A percentile compares a stretch with the other conserved stretches of the same genome.
Evolutionary conservation across 2,888 invertebrate species (phyloP).

Genomic region (Hyles lineata): DNA sequence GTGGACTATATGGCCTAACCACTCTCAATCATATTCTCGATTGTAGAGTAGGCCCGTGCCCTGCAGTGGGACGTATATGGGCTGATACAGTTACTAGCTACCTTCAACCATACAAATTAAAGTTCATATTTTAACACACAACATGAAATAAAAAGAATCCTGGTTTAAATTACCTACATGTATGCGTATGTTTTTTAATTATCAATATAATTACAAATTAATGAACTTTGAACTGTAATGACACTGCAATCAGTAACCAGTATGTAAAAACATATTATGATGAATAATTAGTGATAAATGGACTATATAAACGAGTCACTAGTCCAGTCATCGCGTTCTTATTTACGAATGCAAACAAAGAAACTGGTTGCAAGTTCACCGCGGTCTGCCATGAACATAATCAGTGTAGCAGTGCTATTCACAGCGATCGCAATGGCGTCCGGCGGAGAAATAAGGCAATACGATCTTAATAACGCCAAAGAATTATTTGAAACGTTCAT

Average conservation of each 20-base stretch:
- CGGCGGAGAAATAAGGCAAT: conserved; percentile 36
- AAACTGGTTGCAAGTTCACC: background rate
- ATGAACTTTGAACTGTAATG: conserved; percentile 6
- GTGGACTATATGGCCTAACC: too few species aligned
- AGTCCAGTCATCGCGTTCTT: conserved; percentile 1
- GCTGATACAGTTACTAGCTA: too few species aligned
- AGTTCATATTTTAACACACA: too few species aligned
- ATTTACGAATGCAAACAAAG: conserved; percentile 6
- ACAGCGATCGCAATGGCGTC: conserved; percentile 42
- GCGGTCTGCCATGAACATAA: conserved; percentile 14
- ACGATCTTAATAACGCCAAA: conserved; percentile 49
- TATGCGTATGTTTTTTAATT: background rate
- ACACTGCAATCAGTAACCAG: background rate
- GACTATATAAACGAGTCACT: background rate
- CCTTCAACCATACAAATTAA: too few species aligned
- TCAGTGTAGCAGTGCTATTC: conserved; percentile 38
- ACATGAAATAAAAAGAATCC: too few species aligned
- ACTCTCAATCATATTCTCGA: too few species aligned
- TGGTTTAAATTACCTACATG: too few species aligned
- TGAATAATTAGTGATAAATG: conserved; percentile 9
- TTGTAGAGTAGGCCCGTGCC: too few species aligned
- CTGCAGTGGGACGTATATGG: too few species aligned
- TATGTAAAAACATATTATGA: background rate
- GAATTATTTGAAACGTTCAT: conserved; percentile 53
- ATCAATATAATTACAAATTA: background rate